Conservation (phyloP, 2,797 vertebrate genomes). For the Leucoraja ocellata region DNA sequence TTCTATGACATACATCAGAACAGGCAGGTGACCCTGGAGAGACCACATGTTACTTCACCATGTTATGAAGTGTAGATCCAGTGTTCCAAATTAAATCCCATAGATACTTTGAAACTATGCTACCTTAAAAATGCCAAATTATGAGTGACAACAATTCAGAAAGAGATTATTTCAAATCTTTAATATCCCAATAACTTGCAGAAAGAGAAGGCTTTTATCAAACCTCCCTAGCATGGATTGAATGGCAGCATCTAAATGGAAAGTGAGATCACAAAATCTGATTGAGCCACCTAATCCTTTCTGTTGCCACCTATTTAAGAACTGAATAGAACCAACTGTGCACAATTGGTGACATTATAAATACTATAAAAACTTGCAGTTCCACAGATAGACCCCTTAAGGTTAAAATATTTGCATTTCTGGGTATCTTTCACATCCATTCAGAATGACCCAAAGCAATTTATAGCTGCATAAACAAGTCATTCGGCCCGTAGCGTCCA, state of each 20-base stretch:
- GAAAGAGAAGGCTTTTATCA: background rate
- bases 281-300: background rate
- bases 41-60: background rate
- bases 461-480: too few species aligned
- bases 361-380: background rate
- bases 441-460: too few species aligned
- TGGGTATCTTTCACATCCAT: too few species aligned
- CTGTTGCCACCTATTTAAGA: background rate
- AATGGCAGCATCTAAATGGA: background rate
- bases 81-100: background rate
- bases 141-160: background rate
- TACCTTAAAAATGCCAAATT: background rate
- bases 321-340: background rate
- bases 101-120: background rate
- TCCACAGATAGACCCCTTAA: background rate
- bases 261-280: background rate
- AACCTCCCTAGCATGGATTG: background rate
- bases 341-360: background rate
- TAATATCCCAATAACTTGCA: background rate
- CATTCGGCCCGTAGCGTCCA: too few species aligned
- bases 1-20: background rate
- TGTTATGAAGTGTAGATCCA: background rate
- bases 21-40: background rate
- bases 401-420: too few species aligned
- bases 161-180: background rate